These are phyloP conservation scores for Hippocampus zosterae DNA, from an alignment of 2,113 vertebrate genomes.

Conservation along the genomic window DNA sequence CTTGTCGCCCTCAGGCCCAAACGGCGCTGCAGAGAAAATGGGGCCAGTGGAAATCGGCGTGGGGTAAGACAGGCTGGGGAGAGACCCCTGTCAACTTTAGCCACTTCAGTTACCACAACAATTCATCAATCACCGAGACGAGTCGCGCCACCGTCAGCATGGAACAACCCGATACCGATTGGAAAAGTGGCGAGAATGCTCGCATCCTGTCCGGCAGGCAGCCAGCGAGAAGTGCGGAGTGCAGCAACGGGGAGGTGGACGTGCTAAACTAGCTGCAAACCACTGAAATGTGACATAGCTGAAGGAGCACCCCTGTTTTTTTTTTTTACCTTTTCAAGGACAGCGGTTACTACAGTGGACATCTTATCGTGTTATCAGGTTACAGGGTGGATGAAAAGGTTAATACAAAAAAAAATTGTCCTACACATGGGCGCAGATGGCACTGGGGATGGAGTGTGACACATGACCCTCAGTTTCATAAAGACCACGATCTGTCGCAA, in stretches of 20 bases:
- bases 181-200: not conserved
- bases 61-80: conserved; percentile 57
- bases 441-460: too few relatives aligned
- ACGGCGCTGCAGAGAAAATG: conserved; percentile 66
- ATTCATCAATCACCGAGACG: conserved; percentile 64
- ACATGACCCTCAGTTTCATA: too few relatives aligned
- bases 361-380: too few relatives aligned
- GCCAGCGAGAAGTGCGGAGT: conserved; percentile 39
- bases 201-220: conserved; percentile 18
- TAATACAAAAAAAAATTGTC: not conserved
- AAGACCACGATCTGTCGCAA: too few relatives aligned
- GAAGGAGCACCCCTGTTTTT: not conserved
- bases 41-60: conserved; percentile 53
- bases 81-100: conserved; percentile 36
- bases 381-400: too few relatives aligned
- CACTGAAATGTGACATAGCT: conserved; percentile 48
- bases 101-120: conserved; percentile 67
- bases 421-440: too few relatives aligned
- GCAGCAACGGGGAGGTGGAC: conserved; percentile 37
- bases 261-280: conserved; percentile 34
- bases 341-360: too few relatives aligned
- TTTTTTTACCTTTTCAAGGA: not conserved
- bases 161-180: conserved; percentile 7
- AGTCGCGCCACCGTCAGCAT: conserved; percentile 56
- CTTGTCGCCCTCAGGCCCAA: conserved; percentile 63